These are phyloP conservation scores for Acipenser ruthenus DNA, from an alignment of 2,797 vertebrate species.

Conservation along the genomic window DNA sequence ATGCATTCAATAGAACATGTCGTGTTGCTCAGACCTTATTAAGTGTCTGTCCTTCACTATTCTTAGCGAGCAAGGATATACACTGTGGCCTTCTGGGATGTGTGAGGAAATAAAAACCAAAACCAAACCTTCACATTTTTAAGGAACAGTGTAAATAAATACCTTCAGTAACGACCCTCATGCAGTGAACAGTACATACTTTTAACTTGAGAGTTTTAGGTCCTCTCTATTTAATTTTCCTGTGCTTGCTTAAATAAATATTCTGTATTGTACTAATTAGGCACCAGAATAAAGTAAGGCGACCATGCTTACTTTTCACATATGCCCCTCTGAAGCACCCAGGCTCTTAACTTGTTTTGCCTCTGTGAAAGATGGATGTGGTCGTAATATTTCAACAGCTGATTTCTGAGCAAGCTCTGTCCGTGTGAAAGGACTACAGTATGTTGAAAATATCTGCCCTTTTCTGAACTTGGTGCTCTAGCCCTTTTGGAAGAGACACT, in stretches of 20 bases:
- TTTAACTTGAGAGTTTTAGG: too few species aligned
- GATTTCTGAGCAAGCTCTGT: neutral
- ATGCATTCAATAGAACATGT: too few species aligned
- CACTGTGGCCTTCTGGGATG: conserved; percentile 6
- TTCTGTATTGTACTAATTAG: too few species aligned
- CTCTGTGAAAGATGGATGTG: neutral
- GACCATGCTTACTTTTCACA: too few species aligned
- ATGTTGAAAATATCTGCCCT: conserved; percentile 7
- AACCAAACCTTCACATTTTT: neutral
- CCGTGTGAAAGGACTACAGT: neutral
- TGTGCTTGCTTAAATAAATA: too few species aligned
- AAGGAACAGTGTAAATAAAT: neutral
- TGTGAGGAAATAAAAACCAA: neutral
- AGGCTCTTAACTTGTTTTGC: too few species aligned
- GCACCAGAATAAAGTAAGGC: too few species aligned
- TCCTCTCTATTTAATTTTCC: too few species aligned
- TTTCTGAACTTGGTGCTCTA: conserved; percentile 1
- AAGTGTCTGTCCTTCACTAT: too few species aligned
- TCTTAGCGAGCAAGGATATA: neutral
- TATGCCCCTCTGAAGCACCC: too few species aligned
- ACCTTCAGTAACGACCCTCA: neutral
- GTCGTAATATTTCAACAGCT: conserved; percentile 5
- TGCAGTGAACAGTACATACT: too few species aligned
- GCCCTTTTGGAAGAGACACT: neutral
- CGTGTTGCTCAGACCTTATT: too few species aligned